Percentiles rank a stretch among this genome's conserved stretches.
Conservation (phyloP, 1,140 invertebrate genomes). For the Globodera ellingtonae region DNA sequence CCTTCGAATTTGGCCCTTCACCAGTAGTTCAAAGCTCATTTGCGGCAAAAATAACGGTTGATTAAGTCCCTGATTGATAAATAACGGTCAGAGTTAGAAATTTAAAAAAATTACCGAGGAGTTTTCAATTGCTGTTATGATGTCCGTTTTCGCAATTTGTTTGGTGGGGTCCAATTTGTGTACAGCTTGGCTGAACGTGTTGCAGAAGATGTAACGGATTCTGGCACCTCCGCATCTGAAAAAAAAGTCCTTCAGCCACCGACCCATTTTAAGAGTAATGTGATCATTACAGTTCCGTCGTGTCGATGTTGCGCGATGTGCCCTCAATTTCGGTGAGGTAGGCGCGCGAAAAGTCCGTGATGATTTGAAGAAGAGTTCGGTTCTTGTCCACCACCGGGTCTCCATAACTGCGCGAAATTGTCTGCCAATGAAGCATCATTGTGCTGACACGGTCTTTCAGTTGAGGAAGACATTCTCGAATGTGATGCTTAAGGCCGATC, state of each 20-base stretch:
- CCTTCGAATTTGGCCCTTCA: constrained; percentile 92
- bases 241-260: not conserved
- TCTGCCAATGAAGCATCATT: too few species aligned
- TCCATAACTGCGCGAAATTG: constrained; percentile 80
- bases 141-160: constrained; percentile 70
- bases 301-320: constrained; percentile 95
- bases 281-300: constrained; percentile 78
- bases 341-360: constrained; percentile 96
- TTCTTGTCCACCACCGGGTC: constrained; percentile 84
- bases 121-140: constrained; percentile 95
- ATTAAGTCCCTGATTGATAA: constrained; percentile 69
- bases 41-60: too few species aligned
- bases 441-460: constrained; percentile 84
- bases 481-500: constrained; percentile 77
- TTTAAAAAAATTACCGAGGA: constrained; percentile 74
- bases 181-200: constrained; percentile 87
- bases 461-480: constrained; percentile 94
- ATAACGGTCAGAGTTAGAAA: constrained; percentile 65
- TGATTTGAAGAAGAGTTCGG: not conserved
- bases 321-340: constrained; percentile 90
- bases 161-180: constrained; percentile 70
- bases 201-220: constrained; percentile 99
- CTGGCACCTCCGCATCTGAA: constrained; percentile 82
- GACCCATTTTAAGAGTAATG: not conserved
- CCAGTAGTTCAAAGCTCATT: constrained; percentile 69